These are phyloP conservation scores for Cassiopea xamachana DNA, from an alignment of 30 jellyfish, hydroid and myxozoan genomes.

Conservation along the genomic window DNA sequence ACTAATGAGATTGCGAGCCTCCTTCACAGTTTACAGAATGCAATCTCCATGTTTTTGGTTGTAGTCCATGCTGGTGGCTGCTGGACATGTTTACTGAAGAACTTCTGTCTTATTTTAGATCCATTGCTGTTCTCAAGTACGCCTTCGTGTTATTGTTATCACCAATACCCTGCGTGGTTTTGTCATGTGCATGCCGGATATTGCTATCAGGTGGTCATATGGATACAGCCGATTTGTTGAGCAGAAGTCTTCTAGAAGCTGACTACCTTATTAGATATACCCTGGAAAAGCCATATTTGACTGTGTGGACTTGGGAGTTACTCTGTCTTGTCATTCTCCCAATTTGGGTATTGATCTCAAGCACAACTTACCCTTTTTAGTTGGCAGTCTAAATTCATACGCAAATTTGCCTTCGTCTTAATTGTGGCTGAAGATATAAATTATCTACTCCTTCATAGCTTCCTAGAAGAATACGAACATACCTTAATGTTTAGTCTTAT, in stretches of 20 bases:
- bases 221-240: neutral
- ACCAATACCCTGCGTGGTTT: neutral
- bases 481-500: no score
- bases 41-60: neutral
- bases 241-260: neutral
- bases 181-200: slow-evolving; percentile 11
- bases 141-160: neutral
- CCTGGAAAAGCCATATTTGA: slow-evolving; percentile 8
- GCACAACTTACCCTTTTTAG: slow-evolving; percentile 11
- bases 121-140: slow-evolving; percentile 3
- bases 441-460: neutral
- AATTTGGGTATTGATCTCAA: slow-evolving; percentile 32
- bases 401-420: neutral
- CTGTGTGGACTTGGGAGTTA: slow-evolving; percentile 54
- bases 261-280: slow-evolving; percentile 15
- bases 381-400: neutral
- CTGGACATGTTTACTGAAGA: neutral
- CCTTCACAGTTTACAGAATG: neutral
- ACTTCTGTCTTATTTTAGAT: neutral
- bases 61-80: neutral
- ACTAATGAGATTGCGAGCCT: neutral
- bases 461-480: no score
- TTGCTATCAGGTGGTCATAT: neutral
- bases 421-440: neutral
- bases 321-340: slow-evolving; percentile 39